Evolutionary conservation across 2,888 invertebrate species (phyloP).

Genomic region (Zaprionus lineosus): DNA sequence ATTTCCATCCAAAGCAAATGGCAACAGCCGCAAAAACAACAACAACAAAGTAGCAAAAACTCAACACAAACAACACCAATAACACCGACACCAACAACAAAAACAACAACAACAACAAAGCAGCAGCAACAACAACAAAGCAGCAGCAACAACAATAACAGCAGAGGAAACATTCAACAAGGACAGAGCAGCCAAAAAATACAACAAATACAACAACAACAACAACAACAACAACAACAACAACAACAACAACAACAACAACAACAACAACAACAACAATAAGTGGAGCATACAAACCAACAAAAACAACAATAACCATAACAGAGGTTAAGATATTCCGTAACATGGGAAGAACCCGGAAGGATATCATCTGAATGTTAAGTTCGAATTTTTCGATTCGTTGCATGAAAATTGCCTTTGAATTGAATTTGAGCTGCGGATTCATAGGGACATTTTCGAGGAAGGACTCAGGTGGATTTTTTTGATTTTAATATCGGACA

Average conservation of each 20-base stretch:
- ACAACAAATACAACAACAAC: too few relatives aligned
- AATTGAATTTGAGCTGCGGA: constrained; percentile 47
- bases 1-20: constrained; percentile 20
- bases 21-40: too few relatives aligned
- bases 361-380: constrained; percentile 68
- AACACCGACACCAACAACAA: constrained; percentile 23
- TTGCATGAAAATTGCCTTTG: constrained; percentile 61
- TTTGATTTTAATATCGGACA: too few relatives aligned
- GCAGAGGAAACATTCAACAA: too few relatives aligned
- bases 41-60: background rate
- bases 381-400: constrained; percentile 65
- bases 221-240: constrained; percentile 16
- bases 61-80: background rate
- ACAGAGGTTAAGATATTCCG: constrained; percentile 49
- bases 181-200: too few relatives aligned
- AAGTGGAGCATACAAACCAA: background rate
- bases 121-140: background rate
- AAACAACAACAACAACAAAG: background rate
- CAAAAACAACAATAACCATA: constrained; percentile 1
- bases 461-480: too few relatives aligned
- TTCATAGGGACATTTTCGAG: too few relatives aligned
- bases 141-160: background rate
- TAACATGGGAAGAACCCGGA: constrained; percentile 51
- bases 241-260: constrained; percentile 29
- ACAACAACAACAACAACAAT: constrained; percentile 24